A percentile compares a stretch with the other conserved stretches of the same genome.
Evolutionary conservation across 2,888 invertebrate genomes (phyloP).

Genomic region (Ypsolopha sequella): DNA sequence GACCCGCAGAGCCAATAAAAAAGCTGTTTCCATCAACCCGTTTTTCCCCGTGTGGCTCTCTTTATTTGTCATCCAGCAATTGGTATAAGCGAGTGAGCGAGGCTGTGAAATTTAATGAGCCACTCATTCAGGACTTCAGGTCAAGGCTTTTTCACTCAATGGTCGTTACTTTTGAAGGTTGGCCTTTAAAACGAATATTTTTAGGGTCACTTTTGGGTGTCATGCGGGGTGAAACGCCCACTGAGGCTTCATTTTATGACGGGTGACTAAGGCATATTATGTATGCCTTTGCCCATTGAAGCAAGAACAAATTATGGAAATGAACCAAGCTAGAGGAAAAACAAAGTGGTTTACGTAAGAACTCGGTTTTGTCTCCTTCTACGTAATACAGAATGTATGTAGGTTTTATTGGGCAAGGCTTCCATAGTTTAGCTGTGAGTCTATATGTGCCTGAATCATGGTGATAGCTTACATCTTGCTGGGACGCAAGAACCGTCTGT

Average conservation of each 20-base stretch:
- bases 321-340: not conserved
- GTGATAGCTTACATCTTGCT: too few species aligned
- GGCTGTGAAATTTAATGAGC: slow-evolving; percentile 52
- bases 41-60: slow-evolving; percentile 31
- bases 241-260: not conserved
- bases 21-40: slow-evolving; percentile 28
- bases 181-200: slow-evolving; percentile 11
- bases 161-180: slow-evolving; percentile 16
- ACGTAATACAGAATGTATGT: too few species aligned
- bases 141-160: slow-evolving; percentile 37
- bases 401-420: too few species aligned
- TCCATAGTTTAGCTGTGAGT: too few species aligned
- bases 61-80: slow-evolving; percentile 54
- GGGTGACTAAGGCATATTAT: not conserved
- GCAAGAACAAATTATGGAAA: not conserved
- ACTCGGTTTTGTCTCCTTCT: too few species aligned
- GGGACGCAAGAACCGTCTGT: too few species aligned
- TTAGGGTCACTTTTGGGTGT: not conserved
- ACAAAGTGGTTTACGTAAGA: not conserved
- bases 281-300: not conserved
- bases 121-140: slow-evolving; percentile 47
- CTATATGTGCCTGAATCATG: too few species aligned
- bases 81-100: slow-evolving; percentile 45
- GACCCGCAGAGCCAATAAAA: slow-evolving; percentile 31
- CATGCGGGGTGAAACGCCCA: not conserved